Base-by-base conservation (phyloP, 2,888 invertebrate genomes). In the Salpingus planirostris region DNA sequence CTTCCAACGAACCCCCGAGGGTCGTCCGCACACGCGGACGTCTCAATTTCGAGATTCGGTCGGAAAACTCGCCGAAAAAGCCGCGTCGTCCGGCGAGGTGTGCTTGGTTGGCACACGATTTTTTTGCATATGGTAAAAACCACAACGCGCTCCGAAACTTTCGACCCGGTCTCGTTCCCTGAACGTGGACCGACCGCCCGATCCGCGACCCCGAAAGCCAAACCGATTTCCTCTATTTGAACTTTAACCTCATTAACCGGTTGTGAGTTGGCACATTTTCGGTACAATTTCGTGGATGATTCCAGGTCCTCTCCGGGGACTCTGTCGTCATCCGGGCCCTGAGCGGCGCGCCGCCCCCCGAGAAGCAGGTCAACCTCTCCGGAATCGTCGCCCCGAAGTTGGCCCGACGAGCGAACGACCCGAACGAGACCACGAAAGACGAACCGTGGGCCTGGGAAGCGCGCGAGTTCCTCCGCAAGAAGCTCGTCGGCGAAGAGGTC, bases 391-490 rank as follows among this genome's bases (percentile, higher is more conserved):
- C 96, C 31, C 96, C 97, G 11, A 88, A 92, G 68, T 71, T 97
- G 39, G 90, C 83, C 3, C 72, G 87, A 44, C 72, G 88, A 50
- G 72, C 85, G 48, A 79, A 80, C 28, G 74, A 8, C 18, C 5
- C 5, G 8, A 18, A 75, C 23, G 74, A 74, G 24, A 83, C 83
- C 54, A 75, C 77, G 7, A 83, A 79, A 60, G 91, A 91, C 60
- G 89, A 97, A 66, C 89, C 96, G 1, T 97, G 74, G 70, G 96
- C 95, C 0, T 98, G 96, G 95, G 96, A 97, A 59, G 89, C 96
- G 1, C 78, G 97, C 32, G 97, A 98, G 67, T 96, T 82, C 58
- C 69, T 98, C 27, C 76, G 97, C 21, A 89, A 90, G 58, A 90
- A 89, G 62, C 66, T 97, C 18, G 80, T 98, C 52, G 93, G 93